Evolutionary conservation across 2,797 vertebrate genomes (phyloP), one percentile per base, ranked within the genome.

Genomic region (Bucorvus abyssinicus): DNA sequence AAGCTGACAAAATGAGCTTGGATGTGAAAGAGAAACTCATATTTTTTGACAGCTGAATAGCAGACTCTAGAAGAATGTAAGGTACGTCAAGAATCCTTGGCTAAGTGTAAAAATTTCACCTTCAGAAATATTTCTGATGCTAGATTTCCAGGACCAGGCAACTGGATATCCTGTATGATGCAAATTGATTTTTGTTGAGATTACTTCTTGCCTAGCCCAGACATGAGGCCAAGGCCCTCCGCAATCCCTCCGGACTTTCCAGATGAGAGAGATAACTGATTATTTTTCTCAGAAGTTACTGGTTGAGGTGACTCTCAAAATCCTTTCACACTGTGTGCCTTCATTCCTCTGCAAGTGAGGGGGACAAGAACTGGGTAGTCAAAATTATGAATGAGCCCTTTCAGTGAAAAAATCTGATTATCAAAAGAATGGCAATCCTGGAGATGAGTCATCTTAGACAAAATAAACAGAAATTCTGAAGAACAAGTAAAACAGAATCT

Each of bases 41-140:
- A 53, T 60, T 89, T 93, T 93, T 84, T 90, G 90, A 89, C 84
- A 89, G 70, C 32, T 93, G 84, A 95, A 93, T 73, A 67, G 70
- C 71, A 96, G 63, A 76, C 36, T 82, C n/a, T 79, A 67, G 78
- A 84, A 92, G 59, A 93, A 90, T 52, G 52, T 29, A 65, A 74
- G 26, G 26, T 71, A 84, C 3, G 4, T 73, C 63, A 89, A n/a
- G 63, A 95, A 89, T 69, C 61, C 55, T 55, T 92, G 84, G 87
- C 67, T 89, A 76, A 87, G 63, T 0, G 0, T 55, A 92, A 89
- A 90, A 79, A 76, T 36, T 52, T 73, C 19, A 69, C 30, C 75
- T 82, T 84, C 59, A 76, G 56, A 94, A 79, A 67, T 1, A 89
- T 82, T 92, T 82, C 61, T 79, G 44, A 84, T 67, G 52, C 40